Evolutionary conservation across 2,888 invertebrate species (phyloP), one percentile per base, ranked within the genome.

Genomic region (Glyphotaelius pellucidus): DNA sequence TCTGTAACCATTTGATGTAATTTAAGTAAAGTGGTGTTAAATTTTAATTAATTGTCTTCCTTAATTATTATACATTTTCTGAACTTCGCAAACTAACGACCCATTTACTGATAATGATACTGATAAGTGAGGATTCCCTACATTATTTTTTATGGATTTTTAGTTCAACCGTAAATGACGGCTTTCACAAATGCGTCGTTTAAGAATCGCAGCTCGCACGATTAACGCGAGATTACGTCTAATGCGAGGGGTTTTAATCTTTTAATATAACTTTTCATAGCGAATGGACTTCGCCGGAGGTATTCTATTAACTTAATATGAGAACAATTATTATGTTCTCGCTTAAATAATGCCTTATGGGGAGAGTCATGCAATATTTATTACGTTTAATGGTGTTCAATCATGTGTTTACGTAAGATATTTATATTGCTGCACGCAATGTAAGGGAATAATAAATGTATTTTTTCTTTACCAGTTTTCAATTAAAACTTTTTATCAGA

Each of bases 311-410:
- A 31, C 25, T 32, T 35, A 35, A 83, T 38, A 83, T 35, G 35
- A 83, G 83, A 83, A 31, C 83, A 83, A 83, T 83, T 83, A 83
- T 83, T 83, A 35, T 35, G 35, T 83, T 83, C 25, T 83, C 35
- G 67, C 67, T 67, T 67, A 67, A 67, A 83, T 83, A 83, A 83
- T 83, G 83, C 25, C 31, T 25, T 83, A 83, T 83, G 83, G 19
- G 83, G 83, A 35, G 19, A 83, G 83, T 83, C 83, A 83, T 19
- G 83, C 83, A 83, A 83, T 32, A 32, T 67, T 67, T 67, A 67
- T 67, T 67, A 67, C 9, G 67, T 67, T n/a, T 67, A 67, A 67
- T 67, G n/a, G 67, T 25, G 67, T n/a, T 67, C 67, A 67, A 67
- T 67, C 67, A 67, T 67, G 67, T 67, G 67, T n/a, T n/a, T 67